Base-by-base conservation (phyloP, 1,140 invertebrate species). In the Bombus cullumanus region DNA sequence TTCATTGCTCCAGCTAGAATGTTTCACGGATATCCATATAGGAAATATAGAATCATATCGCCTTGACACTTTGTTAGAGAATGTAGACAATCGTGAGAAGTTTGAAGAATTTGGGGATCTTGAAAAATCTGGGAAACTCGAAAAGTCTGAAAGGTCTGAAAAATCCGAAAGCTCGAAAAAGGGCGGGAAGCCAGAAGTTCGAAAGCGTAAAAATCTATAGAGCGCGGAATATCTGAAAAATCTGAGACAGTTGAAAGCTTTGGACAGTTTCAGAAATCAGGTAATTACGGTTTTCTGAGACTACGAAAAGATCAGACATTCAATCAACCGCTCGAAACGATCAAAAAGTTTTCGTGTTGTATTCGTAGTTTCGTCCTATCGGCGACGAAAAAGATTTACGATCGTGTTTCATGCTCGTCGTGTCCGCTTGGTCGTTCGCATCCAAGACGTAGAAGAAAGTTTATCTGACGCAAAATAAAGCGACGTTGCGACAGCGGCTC, bases 401-500 rank as follows among this genome's bases (percentile, higher is more conserved):
- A 53, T 31, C n/a, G 22, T 9, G 34, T 69, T 12, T 25, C 31
- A 9, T n/a, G 64, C 9, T 39, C 68, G 68, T 10, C 15, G 66
- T 31, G 18, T 69, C 31, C 28, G n/a, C 57, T 57, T 18, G 73
- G 31, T 62, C n/a, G 12, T 39, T 37, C 25, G 62, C 25, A 3
- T 31, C 31, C 25, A 41, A 31, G 47, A 22, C 10, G n/a, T 2
- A 79, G 22, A 43, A 43, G 57, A 71, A 41, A 72, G 39, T 72
- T 85, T 87, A 88, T 89, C 87, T 88, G 53, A 53, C 68, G 81
- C 73, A 62, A 89, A 89, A 85, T 81, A 80, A 73, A 41, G 41
- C 66, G 43, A 68, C 66, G 57, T 88, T 86, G 85, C 88, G 90
- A 92, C 87, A 90, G 81, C 86, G 84, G 37, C 31, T 71, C 39